Base-by-base conservation (phyloP, 2,113 vertebrate genomes). In the Buteo buteo region DNA sequence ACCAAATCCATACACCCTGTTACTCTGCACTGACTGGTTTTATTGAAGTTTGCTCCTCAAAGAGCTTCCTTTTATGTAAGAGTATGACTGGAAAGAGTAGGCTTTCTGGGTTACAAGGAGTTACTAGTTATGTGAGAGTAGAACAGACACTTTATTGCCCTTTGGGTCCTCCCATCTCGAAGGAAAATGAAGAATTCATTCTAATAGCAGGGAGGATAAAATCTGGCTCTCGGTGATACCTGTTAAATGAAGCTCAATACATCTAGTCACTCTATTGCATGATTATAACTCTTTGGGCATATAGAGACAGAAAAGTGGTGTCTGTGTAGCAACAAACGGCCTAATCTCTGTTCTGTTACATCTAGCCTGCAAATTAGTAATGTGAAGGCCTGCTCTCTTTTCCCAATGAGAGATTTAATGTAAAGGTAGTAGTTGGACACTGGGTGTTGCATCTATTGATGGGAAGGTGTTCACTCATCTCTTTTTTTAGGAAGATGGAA, bases 361-460 rank as follows among this genome's bases (percentile, higher is more conserved):
- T 73, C 28, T 44, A 50, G 2, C 32, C 42, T 54, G 44, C n/a
- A 38, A 6, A 4, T 59, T 14, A 25, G 14, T 20, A 9, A 21
- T 4, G 9, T n/a, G 49, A 55, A 80, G 36, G 22, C 10, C 44
- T 65, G 26, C 13, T 69, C 31, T 65, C 44, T 40, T 20, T 40
- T 36, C 28, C 32, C 18, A 38, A 7, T 6, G n/a, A 61, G 16
- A 67, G 20, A 15, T 17, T 61, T 49, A 45, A 3, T 29, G 9
- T 9, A 3, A 61, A 86, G 24, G 16, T 2, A 83, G 29, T 19
- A 34, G 54, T 57, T 21, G 77, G 49, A 13, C 13, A 16, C 6
- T 28, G 11, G 13, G 7, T 38, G 26, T 66, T 79, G 34, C 0
- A 0, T 34, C 13, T 50, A 1, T 42, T 61, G 25, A 36, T n/a